Conservation (phyloP, 2,797 vertebrate genomes). For the Falco rusticolus region DNA sequence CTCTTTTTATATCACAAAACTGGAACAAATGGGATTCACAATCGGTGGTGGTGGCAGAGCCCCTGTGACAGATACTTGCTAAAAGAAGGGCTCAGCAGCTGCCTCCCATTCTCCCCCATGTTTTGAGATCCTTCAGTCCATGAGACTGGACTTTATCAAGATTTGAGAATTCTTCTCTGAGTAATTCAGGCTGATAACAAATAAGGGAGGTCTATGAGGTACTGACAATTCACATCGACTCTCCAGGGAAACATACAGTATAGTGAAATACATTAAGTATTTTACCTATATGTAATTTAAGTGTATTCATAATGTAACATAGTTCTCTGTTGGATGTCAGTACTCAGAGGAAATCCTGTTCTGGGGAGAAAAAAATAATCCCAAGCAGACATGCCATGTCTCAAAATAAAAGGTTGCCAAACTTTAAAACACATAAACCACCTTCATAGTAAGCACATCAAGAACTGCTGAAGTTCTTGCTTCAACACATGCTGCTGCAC, state of each 20-base stretch:
- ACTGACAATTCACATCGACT: neutral
- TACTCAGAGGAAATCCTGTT: neutral
- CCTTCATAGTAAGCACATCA: neutral
- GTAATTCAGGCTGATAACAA: neutral
- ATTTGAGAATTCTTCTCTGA: neutral
- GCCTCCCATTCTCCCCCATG: neutral
- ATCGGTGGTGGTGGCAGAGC: neutral
- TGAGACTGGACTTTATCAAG: neutral
- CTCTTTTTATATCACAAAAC: conserved; percentile 21
- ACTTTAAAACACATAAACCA: neutral
- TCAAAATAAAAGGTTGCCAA: neutral
- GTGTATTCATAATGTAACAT: neutral
- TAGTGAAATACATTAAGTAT: neutral
- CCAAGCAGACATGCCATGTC: neutral
- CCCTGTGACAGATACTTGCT: neutral
- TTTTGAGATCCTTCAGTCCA: neutral
- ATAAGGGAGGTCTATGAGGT: neutral
- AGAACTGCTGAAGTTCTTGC: neutral
- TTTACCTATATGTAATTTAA: neutral
- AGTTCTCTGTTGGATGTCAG: neutral
- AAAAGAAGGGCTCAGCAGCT: neutral
- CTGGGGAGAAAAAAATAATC: neutral
- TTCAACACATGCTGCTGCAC: neutral
- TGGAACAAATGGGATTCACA: conserved; percentile 14
- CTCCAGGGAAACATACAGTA: neutral